These are phyloP conservation scores for Caenorhabditis doughertyi DNA, from an alignment of 2,888 invertebrate genomes.

Conservation along the genomic window DNA sequence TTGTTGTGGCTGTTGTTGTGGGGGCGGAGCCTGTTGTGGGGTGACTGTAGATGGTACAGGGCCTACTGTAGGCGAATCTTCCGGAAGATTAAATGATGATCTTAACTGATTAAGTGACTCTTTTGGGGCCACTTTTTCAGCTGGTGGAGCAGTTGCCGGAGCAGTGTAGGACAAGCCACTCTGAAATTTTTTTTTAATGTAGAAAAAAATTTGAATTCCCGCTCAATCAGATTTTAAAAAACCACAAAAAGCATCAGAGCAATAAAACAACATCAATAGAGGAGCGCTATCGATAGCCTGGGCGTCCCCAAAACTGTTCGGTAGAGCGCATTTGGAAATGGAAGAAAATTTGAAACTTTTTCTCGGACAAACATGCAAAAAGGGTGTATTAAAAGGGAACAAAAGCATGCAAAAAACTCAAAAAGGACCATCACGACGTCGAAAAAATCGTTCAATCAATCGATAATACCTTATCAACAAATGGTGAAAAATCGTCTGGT, in stretches of 20 bases:
- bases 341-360: not conserved
- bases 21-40: not conserved
- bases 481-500: constrained; percentile 48
- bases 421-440: constrained; percentile 42
- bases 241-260: not conserved
- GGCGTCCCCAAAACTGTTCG: too few relatives aligned
- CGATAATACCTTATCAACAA: constrained; percentile 40
- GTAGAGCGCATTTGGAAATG: too few relatives aligned
- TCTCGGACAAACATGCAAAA: too few relatives aligned
- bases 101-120: constrained; percentile 78
- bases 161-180: constrained; percentile 71
- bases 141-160: constrained; percentile 38
- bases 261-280: constrained; percentile 5
- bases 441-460: not conserved
- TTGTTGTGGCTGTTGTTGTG: constrained; percentile 29
- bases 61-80: constrained; percentile 46
- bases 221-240: too few relatives aligned
- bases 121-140: constrained; percentile 59
- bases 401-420: not conserved
- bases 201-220: too few relatives aligned
- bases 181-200: constrained; percentile 57
- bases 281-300: too few relatives aligned
- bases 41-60: constrained; percentile 27
- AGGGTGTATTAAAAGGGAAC: not conserved
- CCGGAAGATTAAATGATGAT: constrained; percentile 75